Evolutionary conservation across 92 coral and sea anemone genomes (phyloP).

Genomic region (Siderastrea siderea): DNA sequence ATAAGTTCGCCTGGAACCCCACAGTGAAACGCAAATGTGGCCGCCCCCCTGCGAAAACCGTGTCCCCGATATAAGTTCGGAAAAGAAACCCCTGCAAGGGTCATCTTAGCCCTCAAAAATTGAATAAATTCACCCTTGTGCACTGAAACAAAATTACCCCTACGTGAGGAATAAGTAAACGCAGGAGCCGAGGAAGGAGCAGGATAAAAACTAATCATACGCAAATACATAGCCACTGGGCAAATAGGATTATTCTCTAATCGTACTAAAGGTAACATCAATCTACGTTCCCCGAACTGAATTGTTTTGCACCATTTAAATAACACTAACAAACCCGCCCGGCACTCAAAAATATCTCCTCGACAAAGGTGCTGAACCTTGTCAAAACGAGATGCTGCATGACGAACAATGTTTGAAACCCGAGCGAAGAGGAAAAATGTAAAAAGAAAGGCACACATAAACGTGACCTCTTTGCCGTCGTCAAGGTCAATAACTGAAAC

Average conservation of each 20-base stretch:
- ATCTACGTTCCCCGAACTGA: constrained; percentile 38
- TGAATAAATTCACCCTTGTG: constrained; percentile 14
- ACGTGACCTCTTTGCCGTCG: constrained; percentile 29
- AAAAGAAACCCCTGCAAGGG: constrained; percentile 22
- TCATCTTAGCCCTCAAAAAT: constrained; percentile 22
- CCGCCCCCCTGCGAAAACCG: constrained; percentile 46
- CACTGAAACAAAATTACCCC: constrained; percentile 12
- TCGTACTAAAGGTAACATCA: constrained; percentile 45
- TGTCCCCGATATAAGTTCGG: constrained; percentile 50
- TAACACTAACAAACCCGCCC: constrained; percentile 35
- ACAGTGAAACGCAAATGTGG: constrained; percentile 45
- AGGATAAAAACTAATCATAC: constrained; percentile 22
- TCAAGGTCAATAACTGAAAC: constrained; percentile 20
- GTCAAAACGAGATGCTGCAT: constrained; percentile 20
- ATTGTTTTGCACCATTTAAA: constrained; percentile 49
- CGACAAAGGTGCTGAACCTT: constrained; percentile 37
- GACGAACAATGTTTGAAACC: constrained; percentile 46
- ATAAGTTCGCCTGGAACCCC: constrained; percentile 49
- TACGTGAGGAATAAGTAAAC: constrained; percentile 7
- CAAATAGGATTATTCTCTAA: constrained; percentile 19
- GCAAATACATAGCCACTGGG: constrained; percentile 30
- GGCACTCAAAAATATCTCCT: constrained; percentile 32
- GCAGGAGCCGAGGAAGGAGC: constrained; percentile 26
- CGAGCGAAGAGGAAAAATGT: constrained; percentile 50
- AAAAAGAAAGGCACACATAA: constrained; percentile 45